phyloP scores from a whole-genome alignment of 2,113 vertebrate species.

The Camarhynchus parvulus region DNA sequence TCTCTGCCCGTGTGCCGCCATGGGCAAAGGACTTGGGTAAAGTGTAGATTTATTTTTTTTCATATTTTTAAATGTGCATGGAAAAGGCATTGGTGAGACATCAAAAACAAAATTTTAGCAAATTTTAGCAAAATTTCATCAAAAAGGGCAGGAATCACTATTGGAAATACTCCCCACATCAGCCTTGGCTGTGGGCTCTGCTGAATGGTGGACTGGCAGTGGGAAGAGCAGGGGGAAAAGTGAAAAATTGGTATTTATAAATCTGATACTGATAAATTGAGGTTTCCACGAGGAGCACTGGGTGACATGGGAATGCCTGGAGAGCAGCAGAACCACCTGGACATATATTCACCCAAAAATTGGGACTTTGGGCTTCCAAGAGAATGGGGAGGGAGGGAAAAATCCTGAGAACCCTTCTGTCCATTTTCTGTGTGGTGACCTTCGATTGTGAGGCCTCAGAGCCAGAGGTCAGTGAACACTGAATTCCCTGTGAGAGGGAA shows the following conservation, averaged over 20 bases:
- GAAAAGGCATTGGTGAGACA: neutral
- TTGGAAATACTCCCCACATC: neutral
- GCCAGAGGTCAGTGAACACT: neutral
- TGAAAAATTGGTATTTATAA: neutral
- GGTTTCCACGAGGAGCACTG: neutral
- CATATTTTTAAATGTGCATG: rapidly evolving
- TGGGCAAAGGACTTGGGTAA: neutral
- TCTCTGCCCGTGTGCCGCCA: neutral
- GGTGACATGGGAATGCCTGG: rapidly evolving
- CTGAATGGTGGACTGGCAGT: too few species aligned
- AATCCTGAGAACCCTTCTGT: rapidly evolving
- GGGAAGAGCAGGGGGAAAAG: neutral
- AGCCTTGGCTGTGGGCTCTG: neutral
- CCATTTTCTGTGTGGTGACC: neutral
- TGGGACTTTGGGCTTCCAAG: neutral
- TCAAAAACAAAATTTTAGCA: neutral
- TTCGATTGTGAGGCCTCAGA: neutral
- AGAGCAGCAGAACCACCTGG: neutral
- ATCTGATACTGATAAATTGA: neutral
- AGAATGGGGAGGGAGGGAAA: rapidly evolving
- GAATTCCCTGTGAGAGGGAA: neutral
- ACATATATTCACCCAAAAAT: rapidly evolving
- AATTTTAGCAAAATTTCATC: neutral
- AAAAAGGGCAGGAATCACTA: rapidly evolving
- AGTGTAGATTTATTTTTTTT: rapidly evolving